phyloP scores from a whole-genome alignment of 2,888 invertebrate species.

The Belgica antarctica region DNA sequence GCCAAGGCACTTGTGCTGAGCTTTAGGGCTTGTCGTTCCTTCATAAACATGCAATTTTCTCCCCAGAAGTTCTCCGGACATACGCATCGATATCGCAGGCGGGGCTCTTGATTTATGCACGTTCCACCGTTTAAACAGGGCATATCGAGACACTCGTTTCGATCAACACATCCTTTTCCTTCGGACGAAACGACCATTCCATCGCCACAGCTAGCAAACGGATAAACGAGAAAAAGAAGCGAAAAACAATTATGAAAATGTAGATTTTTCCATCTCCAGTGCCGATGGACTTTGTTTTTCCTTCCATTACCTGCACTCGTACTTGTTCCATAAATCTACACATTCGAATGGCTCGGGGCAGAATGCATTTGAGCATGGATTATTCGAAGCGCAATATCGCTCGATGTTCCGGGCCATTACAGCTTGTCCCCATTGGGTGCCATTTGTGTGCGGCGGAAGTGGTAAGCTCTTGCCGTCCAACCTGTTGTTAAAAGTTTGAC shows the following conservation, averaged over 20 bases:
- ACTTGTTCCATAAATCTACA: constrained; percentile 60
- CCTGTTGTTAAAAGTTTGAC: constrained; percentile 48
- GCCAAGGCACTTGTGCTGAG: constrained; percentile 77
- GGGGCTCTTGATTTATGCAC: constrained; percentile 69
- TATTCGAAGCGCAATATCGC: constrained; percentile 58
- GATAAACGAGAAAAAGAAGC: not conserved
- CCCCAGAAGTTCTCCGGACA: constrained; percentile 71
- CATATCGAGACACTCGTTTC: constrained; percentile 70
- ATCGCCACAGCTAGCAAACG: constrained; percentile 62
- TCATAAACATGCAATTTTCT: constrained; percentile 68
- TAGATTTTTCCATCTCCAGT: constrained; percentile 46
- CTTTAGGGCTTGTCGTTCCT: constrained; percentile 71
- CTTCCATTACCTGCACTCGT: constrained; percentile 62
- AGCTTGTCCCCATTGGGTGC: constrained; percentile 56
- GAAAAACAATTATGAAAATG: constrained; percentile 19
- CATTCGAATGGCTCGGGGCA: constrained; percentile 57
- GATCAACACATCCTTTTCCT: constrained; percentile 69
- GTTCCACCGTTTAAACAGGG: constrained; percentile 69
- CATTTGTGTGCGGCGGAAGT: constrained; percentile 56
- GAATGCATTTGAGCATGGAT: constrained; percentile 56
- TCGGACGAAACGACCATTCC: constrained; percentile 68
- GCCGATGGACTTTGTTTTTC: no score
- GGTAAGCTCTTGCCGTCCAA: constrained; percentile 60
- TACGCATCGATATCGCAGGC: constrained; percentile 65
- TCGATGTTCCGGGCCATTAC: constrained; percentile 56